Evolutionary conservation across 2,888 invertebrate genomes (phyloP), one percentile per base, ranked within the genome.

Genomic region (Leucoma salicis): DNA sequence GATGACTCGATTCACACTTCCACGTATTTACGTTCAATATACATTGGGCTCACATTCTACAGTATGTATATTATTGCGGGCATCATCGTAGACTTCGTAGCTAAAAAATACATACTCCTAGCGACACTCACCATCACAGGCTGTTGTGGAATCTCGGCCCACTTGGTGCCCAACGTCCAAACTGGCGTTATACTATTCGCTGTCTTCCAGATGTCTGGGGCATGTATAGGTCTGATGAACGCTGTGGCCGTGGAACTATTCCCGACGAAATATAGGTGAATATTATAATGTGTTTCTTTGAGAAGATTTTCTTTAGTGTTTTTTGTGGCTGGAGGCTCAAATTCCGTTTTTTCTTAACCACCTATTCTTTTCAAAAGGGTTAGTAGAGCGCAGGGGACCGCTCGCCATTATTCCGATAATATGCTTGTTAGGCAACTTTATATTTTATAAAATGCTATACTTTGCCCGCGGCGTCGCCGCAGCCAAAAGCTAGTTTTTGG

Each of bases 21-120:
- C 0, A 93, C 94, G 2, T 94, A 94, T 63, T 78, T 91, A 57
- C 92, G 92, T 37, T 92, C 95, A 24, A 89, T 94, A 49, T 89
- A 91, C 47, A 92, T 94, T 55, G 95, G 94, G 0, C 79, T 90
- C 0, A 90, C 91, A 3, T 94, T 94, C 62, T 88, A 92, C 24
- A 62, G 92, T 0, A 92, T 93, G 64, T 94, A 94, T 67, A 60
- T 93, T 21, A 59, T 92, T 10, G 93, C 93, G 14, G 92, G 93
- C 3, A 91, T 91, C 60, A 77, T 93, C 0, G 92, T 89, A 0
- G 86, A 86, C 69, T 66, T 74, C 31, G 46, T 87, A n/a, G 83
- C 84, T 13, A 93, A 93, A 69, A 92, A 92, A 63, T 67, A 74
- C 31, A 83, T 92, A 34, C 70, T 92, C 10, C 62, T 92, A 60